Conservation (phyloP, 2,888 invertebrate species). For the Catocala sponsa region DNA sequence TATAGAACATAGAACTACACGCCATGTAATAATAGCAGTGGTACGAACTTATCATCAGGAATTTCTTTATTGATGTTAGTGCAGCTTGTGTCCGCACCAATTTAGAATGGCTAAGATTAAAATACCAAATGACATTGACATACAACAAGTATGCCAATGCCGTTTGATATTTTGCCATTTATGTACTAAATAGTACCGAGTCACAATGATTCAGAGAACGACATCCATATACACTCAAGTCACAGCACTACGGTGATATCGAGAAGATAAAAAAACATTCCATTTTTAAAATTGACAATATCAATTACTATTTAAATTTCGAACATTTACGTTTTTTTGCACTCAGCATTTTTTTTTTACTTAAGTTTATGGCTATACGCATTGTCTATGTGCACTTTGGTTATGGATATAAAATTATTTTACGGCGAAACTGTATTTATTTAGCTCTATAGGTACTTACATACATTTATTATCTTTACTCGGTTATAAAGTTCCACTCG, state of each 20-base stretch:
- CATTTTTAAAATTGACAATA: too few relatives aligned
- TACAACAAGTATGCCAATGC: conserved; percentile 18
- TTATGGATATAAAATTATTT: background rate
- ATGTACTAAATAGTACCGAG: conserved; percentile 31
- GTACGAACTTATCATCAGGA: conserved; percentile 21
- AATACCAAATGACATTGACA: conserved; percentile 46
- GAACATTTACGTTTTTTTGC: too few relatives aligned
- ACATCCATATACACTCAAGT: background rate
- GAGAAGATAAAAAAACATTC: too few relatives aligned
- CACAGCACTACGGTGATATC: too few relatives aligned
- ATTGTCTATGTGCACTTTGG: background rate
- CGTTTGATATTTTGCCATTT: conserved; percentile 38
- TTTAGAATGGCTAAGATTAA: conserved; percentile 22
- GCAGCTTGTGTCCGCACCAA: conserved; percentile 25
- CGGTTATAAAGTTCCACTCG: too few relatives aligned
- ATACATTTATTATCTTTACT: too few relatives aligned
- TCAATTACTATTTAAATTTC: too few relatives aligned
- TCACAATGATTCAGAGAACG: conserved; percentile 16
- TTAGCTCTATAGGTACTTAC: too few relatives aligned
- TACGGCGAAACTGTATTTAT: too few relatives aligned
- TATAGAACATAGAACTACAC: conserved; percentile 21
- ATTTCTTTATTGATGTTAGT: conserved; percentile 32
- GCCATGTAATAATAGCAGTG: conserved; percentile 23
- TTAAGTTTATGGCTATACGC: too few relatives aligned
- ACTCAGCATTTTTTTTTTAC: too few relatives aligned